phyloP scores from a whole-genome alignment of 2,113 vertebrate species.

The Zonotrichia leucophrys region DNA sequence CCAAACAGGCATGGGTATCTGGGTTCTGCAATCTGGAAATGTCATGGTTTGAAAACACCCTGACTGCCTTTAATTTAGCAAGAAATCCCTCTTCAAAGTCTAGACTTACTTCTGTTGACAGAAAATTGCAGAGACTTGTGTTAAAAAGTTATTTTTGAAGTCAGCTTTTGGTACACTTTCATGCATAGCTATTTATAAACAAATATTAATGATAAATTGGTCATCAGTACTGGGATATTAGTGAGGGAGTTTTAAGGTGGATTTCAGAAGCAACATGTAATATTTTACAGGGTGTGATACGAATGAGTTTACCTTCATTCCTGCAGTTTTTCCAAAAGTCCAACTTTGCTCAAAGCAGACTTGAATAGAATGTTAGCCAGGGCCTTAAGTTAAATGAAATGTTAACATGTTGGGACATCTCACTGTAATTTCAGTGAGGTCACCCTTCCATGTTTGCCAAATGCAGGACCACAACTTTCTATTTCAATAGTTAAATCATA shows the following conservation, averaged over 20 bases:
- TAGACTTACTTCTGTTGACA: not conserved
- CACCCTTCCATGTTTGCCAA: not conserved
- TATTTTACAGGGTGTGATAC: not conserved
- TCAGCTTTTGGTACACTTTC: not conserved
- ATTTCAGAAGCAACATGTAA: not conserved
- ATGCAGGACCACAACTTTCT: not conserved
- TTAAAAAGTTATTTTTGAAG: not conserved
- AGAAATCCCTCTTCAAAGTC: not conserved
- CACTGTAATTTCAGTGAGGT: not conserved
- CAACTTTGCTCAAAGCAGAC: not conserved
- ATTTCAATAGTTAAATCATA: not conserved
- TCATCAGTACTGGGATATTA: not conserved
- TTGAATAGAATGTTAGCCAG: not conserved
- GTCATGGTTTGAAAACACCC: not conserved
- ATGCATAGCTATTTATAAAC: not conserved
- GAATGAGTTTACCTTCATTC: not conserved
- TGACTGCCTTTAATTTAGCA: not conserved
- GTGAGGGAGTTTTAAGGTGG: not conserved
- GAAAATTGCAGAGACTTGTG: not conserved
- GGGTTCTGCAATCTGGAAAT: not conserved
- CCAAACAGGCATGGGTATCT: not conserved
- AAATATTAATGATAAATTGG: not conserved
- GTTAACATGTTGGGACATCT: not conserved
- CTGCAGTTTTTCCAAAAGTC: not conserved
- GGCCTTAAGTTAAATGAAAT: not conserved